Percentiles rank a stretch among this genome's conserved stretches.
phyloP scores from a whole-genome alignment of 1,140 invertebrate species.

The Theocolax elegans region DNA sequence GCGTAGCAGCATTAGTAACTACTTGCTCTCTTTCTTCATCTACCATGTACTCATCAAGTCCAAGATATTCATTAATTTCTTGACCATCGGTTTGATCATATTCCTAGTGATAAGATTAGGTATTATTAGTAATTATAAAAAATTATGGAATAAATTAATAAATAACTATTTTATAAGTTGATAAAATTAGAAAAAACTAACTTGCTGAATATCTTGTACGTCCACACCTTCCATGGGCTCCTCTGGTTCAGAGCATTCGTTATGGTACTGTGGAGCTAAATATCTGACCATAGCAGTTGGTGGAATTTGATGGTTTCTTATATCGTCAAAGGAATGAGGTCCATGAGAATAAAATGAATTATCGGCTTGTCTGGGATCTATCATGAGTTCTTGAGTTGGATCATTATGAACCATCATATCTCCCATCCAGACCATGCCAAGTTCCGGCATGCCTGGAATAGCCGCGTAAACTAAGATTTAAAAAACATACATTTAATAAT shows the following conservation, averaged over 20 bases:
- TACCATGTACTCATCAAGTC: conserved; percentile 63
- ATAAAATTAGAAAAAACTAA: conserved; percentile 36
- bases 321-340: conserved; percentile 71
- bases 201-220: conserved; percentile 61
- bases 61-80: conserved; percentile 60
- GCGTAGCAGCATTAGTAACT: conserved; percentile 70
- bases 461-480: conserved; percentile 66
- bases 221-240: conserved; percentile 63
- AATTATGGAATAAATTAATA: conserved; percentile 16
- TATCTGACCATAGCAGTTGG: conserved; percentile 69
- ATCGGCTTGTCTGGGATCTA: conserved; percentile 69
- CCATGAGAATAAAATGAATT: conserved; percentile 71
- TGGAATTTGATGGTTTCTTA: conserved; percentile 67
- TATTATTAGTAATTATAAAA: conserved; percentile 20
- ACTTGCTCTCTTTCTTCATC: conserved; percentile 66
- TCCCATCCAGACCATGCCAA: conserved; percentile 82
- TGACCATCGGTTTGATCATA: conserved; percentile 59
- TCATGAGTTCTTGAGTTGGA: conserved; percentile 69
- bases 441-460: conserved; percentile 72
- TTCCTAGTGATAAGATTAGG: conserved; percentile 46
- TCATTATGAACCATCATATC: conserved; percentile 71
- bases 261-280: conserved; percentile 59
- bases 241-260: conserved; percentile 63
- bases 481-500: conserved; percentile 44
- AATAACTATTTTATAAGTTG: conserved; percentile 18